Evolutionary conservation across 2,888 invertebrate genomes (phyloP).

Genomic region (Phrixothrix hirtus): DNA sequence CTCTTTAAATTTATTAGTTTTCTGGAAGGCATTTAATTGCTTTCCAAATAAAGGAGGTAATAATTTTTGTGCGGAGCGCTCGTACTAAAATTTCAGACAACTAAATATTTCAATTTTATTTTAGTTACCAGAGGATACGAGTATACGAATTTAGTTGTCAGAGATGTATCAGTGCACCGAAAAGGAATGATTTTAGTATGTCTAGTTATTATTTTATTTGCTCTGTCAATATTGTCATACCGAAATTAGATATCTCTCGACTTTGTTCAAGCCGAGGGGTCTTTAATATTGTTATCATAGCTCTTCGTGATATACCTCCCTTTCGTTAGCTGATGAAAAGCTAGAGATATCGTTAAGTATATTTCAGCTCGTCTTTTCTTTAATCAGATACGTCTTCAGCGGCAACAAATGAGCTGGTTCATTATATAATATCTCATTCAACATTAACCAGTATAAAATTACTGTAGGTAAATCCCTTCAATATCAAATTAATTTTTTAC

Average conservation of each 20-base stretch:
- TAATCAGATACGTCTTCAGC: constrained; percentile 18
- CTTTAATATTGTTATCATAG: constrained; percentile 23
- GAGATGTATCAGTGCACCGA: background rate
- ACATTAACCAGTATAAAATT: too few relatives aligned
- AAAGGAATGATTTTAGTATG: constrained; percentile 3
- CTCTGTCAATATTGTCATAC: constrained; percentile 34
- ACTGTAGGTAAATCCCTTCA: too few relatives aligned
- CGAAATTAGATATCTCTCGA: constrained; percentile 34
- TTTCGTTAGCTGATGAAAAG: constrained; percentile 13
- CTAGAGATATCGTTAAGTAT: constrained; percentile 18
- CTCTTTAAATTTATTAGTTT: constrained; percentile 32
- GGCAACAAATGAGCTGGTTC: constrained; percentile 14
- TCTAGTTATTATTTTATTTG: constrained; percentile 27
- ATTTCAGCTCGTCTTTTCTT: constrained; percentile 21
- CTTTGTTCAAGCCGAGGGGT: constrained; percentile 8
- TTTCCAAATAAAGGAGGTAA: constrained; percentile 29
- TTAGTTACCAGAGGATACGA: background rate
- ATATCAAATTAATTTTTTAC: constrained; percentile 8
- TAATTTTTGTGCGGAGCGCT: constrained; percentile 18
- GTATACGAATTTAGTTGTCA: too few relatives aligned
- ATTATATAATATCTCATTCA: constrained; percentile 8
- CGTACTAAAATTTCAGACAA: constrained; percentile 1
- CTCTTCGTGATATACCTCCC: constrained; percentile 14
- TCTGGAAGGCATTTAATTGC: constrained; percentile 28
- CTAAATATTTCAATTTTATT: background rate